Percentiles rank a stretch among this genome's conserved stretches.
These are phyloP conservation scores for Triplophysa dalaica DNA, from an alignment of 2,113 vertebrate species.

Conservation along the genomic window DNA sequence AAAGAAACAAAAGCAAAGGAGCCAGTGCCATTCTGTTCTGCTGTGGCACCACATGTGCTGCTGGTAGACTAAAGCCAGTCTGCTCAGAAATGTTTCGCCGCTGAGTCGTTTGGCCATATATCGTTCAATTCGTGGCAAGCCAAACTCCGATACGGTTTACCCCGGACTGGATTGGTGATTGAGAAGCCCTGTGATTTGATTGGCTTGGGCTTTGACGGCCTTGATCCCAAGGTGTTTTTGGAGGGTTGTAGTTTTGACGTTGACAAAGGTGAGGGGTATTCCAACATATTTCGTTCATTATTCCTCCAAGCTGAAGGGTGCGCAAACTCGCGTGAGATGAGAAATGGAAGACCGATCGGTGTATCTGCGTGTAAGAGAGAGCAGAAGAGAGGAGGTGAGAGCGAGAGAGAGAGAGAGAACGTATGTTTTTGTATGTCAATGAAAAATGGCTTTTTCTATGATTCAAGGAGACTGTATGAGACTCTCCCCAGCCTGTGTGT, in stretches of 20 bases:
- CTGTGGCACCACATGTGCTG: slow-evolving; percentile 51
- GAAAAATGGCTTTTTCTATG: slow-evolving; percentile 39
- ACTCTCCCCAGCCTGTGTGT: slow-evolving; percentile 43
- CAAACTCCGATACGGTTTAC: not conserved
- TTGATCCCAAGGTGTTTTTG: not conserved
- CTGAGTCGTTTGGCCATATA: slow-evolving; percentile 15
- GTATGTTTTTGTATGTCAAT: slow-evolving; percentile 46
- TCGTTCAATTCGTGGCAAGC: not conserved
- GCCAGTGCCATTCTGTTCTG: slow-evolving; percentile 48
- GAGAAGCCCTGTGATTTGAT: not conserved
- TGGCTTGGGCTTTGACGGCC: not conserved
- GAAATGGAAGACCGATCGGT: slow-evolving; percentile 40
- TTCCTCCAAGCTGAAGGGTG: slow-evolving; percentile 2
- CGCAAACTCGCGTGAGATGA: slow-evolving; percentile 19
- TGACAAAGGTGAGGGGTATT: slow-evolving; percentile 38
- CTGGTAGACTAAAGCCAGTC: slow-evolving; percentile 39
- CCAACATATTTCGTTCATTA: not conserved
- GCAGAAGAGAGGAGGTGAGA: not conserved
- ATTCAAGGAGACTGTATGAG: slow-evolving; percentile 41
- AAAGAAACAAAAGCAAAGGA: slow-evolving; percentile 47
- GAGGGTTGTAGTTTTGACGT: not conserved
- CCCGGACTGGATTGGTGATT: slow-evolving; percentile 4
- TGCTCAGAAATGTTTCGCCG: slow-evolving; percentile 29
- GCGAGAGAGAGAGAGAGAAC: not conserved
- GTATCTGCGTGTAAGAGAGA: slow-evolving; percentile 5